Evolutionary conservation across 2,113 vertebrate species (phyloP).

Genomic region (Promerops cafer): DNA sequence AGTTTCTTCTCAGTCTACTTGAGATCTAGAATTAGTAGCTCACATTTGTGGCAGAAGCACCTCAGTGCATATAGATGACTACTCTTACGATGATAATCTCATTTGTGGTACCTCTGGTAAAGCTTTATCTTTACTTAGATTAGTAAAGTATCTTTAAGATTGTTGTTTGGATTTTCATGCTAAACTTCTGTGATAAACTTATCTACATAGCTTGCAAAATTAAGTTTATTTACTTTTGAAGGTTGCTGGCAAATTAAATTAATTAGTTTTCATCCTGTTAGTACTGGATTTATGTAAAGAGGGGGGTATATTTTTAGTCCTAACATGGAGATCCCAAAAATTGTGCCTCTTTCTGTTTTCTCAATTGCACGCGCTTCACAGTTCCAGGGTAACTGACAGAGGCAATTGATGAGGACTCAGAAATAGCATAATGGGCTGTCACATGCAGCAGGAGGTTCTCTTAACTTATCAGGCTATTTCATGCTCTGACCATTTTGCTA

Average conservation of each 20-base stretch:
- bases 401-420: background rate
- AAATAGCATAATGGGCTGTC: background rate
- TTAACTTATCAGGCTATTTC: background rate
- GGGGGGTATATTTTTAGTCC: background rate
- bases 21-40: background rate
- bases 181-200: background rate
- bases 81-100: background rate
- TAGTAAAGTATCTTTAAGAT: background rate
- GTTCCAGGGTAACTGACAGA: background rate
- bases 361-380: background rate
- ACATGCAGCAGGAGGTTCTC: background rate
- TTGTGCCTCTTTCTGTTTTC: background rate
- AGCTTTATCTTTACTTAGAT: background rate
- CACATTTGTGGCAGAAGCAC: background rate
- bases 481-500: background rate
- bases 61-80: background rate
- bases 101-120: background rate
- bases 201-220: background rate
- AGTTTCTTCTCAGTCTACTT: background rate
- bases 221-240: background rate
- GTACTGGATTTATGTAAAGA: background rate
- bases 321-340: background rate
- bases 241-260: background rate
- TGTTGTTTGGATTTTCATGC: background rate
- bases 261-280: background rate